phyloP scores from a whole-genome alignment of 2,888 invertebrate genomes.

The Brassicogethes aeneus region DNA sequence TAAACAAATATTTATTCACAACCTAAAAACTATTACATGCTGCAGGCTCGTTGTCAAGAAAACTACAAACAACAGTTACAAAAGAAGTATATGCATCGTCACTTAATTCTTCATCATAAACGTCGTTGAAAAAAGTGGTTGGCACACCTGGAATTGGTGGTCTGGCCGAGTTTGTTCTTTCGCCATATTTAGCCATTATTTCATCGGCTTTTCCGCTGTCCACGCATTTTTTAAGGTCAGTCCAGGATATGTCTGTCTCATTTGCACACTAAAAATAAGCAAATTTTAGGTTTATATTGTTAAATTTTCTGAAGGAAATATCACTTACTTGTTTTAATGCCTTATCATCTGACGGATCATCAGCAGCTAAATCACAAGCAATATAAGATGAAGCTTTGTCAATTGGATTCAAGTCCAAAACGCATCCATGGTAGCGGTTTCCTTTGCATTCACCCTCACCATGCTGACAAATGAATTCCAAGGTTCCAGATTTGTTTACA shows the following conservation, averaged over 20 bases:
- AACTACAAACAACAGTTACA: constrained; percentile 18
- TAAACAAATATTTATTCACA: no score
- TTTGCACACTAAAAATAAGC: constrained; percentile 35
- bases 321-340: neutral
- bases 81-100: constrained; percentile 20
- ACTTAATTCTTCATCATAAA: constrained; percentile 17
- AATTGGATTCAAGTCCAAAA: constrained; percentile 24
- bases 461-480: constrained; percentile 25
- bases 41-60: constrained; percentile 16
- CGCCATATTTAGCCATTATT: constrained; percentile 35
- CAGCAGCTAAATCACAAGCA: constrained; percentile 29
- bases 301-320: neutral
- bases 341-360: neutral
- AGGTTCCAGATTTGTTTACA: constrained; percentile 10
- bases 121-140: constrained; percentile 38
- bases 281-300: neutral
- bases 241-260: constrained; percentile 21
- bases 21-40: no score
- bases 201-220: constrained; percentile 28
- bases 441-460: constrained; percentile 42
- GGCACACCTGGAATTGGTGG: constrained; percentile 38
- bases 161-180: constrained; percentile 30
- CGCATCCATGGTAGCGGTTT: constrained; percentile 47
- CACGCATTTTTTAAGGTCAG: constrained; percentile 28
- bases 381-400: constrained; percentile 30